Evolutionary conservation across 2,113 vertebrate genomes (phyloP), one percentile per base, ranked within the genome.

Genomic region (Rhadina sibilatrix): DNA sequence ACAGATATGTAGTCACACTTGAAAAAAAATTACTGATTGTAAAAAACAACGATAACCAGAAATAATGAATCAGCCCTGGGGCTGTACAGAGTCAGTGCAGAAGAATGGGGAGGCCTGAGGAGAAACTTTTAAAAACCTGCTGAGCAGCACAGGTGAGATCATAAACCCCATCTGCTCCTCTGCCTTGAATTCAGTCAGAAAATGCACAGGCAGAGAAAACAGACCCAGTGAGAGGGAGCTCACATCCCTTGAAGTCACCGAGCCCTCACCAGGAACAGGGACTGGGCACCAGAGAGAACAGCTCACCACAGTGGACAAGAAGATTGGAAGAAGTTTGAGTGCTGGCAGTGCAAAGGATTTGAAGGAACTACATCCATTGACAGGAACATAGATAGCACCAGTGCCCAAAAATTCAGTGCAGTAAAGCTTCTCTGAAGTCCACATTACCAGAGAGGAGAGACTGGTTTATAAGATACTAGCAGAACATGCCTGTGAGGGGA

Each of bases 211-310:
- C 9, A 60, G 69, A 60, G 56, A 60, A 75, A 63, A 38, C 33
- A 70, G 42, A 50, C 11, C 12, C 15, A 66, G 40, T 0, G 5
- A 65, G 44, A 44, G 47, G 42, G 68, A 81, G 38, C 14, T 86
- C 3, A 0, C 13, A 23, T 6, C 28, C 56, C n/a, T 17, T n/a
- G 61, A 25, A 15, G 17, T 15, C 54, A 12, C 30, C 22, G 70
- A 68, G 24, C 17, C 78, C 69, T 75, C 3, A 0, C 13, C 50
- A 52, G 77, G 21, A 19, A 6, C 50, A 74, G 44, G 75, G 24
- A 35, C 25, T n/a, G 42, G n/a, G 23, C 80, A 86, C 15, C 46
- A 85, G 22, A 52, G 3, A 18, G 23, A 66, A 50, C 1, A 44
- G 25, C 24, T 87, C 47, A 54, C 24, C 47, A 69, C 14, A 16